Evolutionary conservation across 2,113 vertebrate species (phyloP), one percentile per base, ranked within the genome.

Genomic region (Podarcis muralis): DNA sequence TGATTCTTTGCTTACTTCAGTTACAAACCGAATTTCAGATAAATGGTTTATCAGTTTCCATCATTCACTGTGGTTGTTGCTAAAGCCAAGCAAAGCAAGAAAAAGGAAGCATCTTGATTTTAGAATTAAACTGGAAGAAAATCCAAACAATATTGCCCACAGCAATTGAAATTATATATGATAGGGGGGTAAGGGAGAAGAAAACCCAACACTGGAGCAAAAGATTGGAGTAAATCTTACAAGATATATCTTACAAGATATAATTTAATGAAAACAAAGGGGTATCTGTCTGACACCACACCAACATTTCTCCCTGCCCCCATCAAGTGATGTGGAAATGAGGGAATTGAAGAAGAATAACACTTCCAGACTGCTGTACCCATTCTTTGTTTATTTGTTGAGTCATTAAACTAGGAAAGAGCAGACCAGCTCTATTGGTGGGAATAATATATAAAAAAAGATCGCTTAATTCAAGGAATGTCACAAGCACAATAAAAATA

Each of bases 91-190:
- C 62, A 81, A 48, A 5, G 9, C 18, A 7, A 83, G 1, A 7
- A 69, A 66, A 74, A 66, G 59, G 0, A 3, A 85, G 35, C 68
- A 68, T 78, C 76, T 84, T 9, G 79, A 87, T 92, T 90, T 90
- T 81, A 88, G 23, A 23, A 90, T 82, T 91, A 91, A 6, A 2
- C 3, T 81, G 57, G 90, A 84, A 5, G 82, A 2, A 37, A 76
- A 89, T 87, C 91, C 32, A 91, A 30, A 84, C 9, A 25, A 72
- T 69, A 92, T 87, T 40, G 18, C 78, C 11, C 35, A 81, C 81
- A 90, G 89, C 85, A 93, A 81, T 43, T 89, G 88, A 88, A 76
- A 90, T 92, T 35, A 93, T 71, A 18, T 59, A 84, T 66, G 69
- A 83, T 57, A 2, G 48, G 1, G 66, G 7, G 43, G 2, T 79